These are phyloP conservation scores for Trididemnum nubilum DNA, from an alignment of 23 tunicate genomes.

Conservation along the genomic window DNA sequence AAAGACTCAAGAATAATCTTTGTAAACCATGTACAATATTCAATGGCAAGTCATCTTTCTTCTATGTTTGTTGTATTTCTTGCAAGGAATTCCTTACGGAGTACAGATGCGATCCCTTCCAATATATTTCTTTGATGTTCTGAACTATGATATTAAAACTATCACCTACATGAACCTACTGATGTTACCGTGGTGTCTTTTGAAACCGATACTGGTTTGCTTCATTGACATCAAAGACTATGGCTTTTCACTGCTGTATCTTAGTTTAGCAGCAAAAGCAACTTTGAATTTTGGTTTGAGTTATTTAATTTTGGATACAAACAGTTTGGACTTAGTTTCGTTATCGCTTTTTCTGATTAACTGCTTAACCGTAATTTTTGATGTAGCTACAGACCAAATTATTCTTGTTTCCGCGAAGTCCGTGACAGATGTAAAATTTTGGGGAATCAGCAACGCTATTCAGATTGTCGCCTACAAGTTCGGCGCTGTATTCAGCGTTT, in stretches of 20 bases:
- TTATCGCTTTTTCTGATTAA: slow-evolving; percentile 34
- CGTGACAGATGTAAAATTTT: slow-evolving; percentile 36
- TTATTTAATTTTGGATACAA: neutral
- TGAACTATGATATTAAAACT: slow-evolving; percentile 9
- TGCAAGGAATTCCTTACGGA: slow-evolving; percentile 61
- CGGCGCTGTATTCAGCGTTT: slow-evolving; percentile 47
- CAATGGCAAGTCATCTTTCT: neutral
- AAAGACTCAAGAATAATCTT: too few relatives aligned
- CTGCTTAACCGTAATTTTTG: slow-evolving; percentile 38
- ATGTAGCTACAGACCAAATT: slow-evolving; percentile 43
- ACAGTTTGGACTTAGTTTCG: neutral
- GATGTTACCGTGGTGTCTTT: slow-evolving; percentile 59
- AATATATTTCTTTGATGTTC: slow-evolving; percentile 25
- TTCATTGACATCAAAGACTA: neutral
- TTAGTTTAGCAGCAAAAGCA: slow-evolving; percentile 8
- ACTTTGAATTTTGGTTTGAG: slow-evolving; percentile 3
- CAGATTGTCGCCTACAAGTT: slow-evolving; percentile 54
- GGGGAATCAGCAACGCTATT: slow-evolving; percentile 44
- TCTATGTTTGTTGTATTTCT: slow-evolving; percentile 41
- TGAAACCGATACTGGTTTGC: slow-evolving; percentile 29
- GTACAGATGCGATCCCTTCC: slow-evolving; percentile 43
- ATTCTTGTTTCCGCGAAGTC: slow-evolving; percentile 38
- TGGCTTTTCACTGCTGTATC: neutral
- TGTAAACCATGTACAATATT: too few relatives aligned
- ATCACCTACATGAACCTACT: slow-evolving; percentile 42